phyloP scores from a whole-genome alignment of 2,113 vertebrate species.

The Heptranchias perlo region DNA sequence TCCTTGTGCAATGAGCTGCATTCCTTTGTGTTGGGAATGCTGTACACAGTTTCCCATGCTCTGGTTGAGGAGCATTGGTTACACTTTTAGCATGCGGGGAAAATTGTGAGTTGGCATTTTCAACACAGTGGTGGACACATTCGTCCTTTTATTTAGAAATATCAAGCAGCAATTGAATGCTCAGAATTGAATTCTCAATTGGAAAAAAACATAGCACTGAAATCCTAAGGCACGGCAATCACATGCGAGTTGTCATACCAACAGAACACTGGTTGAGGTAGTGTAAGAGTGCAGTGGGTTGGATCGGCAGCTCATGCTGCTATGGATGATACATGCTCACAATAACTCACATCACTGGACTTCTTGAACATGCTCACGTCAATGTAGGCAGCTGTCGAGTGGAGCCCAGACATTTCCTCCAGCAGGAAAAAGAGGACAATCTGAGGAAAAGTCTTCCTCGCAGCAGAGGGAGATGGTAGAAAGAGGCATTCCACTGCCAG shows the following conservation, averaged over 20 bases:
- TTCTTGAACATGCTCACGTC: too few species aligned
- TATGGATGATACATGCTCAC: background rate
- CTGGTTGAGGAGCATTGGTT: background rate
- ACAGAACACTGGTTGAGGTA: too few species aligned
- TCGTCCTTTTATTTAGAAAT: background rate
- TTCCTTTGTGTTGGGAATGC: background rate
- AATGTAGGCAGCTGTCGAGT: background rate
- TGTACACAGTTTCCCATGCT: background rate
- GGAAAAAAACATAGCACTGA: too few species aligned
- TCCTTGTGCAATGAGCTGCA: background rate
- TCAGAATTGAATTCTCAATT: background rate
- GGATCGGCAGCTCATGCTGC: background rate
- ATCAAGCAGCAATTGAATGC: background rate
- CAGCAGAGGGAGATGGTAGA: background rate
- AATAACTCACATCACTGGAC: background rate
- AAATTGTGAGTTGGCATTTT: background rate
- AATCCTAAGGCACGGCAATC: background rate
- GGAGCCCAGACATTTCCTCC: background rate
- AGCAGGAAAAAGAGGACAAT: background rate
- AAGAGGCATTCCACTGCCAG: background rate
- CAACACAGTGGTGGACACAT: background rate
- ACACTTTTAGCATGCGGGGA: background rate
- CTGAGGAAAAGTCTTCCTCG: background rate
- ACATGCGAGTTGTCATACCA: too few species aligned
- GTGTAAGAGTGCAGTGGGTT: background rate